Percentiles rank a stretch among this genome's conserved stretches.
These are phyloP conservation scores for Melangyna quadrimaculata DNA, from an alignment of 2,888 invertebrate genomes.

Conservation along the genomic window DNA sequence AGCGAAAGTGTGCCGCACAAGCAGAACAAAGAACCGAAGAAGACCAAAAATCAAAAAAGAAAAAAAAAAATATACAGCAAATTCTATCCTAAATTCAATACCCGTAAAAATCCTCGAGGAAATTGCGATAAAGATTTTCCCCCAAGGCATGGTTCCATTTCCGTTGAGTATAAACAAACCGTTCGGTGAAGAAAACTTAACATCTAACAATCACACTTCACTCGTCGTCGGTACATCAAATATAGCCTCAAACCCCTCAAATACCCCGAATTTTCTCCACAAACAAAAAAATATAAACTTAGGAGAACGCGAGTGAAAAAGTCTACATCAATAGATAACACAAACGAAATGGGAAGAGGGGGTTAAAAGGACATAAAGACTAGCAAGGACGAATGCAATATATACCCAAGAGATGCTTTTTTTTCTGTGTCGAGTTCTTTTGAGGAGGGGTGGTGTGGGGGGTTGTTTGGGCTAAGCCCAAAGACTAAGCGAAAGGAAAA, in stretches of 20 bases:
- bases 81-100: slow-evolving; percentile 62
- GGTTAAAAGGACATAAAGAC: slow-evolving; percentile 17
- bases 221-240: slow-evolving; percentile 62
- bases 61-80: slow-evolving; percentile 1
- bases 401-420: slow-evolving; percentile 8
- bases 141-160: slow-evolving; percentile 41
- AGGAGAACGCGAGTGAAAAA: slow-evolving; percentile 11
- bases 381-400: slow-evolving; percentile 49
- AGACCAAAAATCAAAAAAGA: neutral
- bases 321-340: slow-evolving; percentile 30
- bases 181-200: slow-evolving; percentile 57
- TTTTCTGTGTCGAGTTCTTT: neutral
- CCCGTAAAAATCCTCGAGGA: slow-evolving; percentile 67
- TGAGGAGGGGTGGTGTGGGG: no score
- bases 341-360: neutral
- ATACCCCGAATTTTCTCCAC: neutral
- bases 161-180: slow-evolving; percentile 58
- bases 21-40: neutral
- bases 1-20: slow-evolving; percentile 7
- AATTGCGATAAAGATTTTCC: slow-evolving; percentile 67
- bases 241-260: slow-evolving; percentile 14
- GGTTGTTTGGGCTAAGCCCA: no score
- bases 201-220: slow-evolving; percentile 71
- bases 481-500: slow-evolving; percentile 30
- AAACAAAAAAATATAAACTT: neutral